Base-by-base conservation (phyloP, 2,888 invertebrate genomes). In the Arctia plantaginis region DNA sequence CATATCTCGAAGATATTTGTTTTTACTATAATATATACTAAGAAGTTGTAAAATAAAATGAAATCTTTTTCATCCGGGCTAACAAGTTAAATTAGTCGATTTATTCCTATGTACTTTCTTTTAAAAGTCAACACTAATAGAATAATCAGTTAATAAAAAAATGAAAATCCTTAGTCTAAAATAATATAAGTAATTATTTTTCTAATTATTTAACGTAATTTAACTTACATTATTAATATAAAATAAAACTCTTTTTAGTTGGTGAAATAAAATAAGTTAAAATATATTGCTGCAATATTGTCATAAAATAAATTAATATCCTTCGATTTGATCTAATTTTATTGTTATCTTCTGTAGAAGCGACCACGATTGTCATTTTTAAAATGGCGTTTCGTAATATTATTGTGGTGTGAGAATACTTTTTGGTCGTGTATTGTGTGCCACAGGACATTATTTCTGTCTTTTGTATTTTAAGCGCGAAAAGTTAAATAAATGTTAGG, bases 241-340 rank as follows among this genome's bases (percentile, higher is more conserved):
- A 47, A 47, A 3, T 20, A 2, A 47, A 47, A 47, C 51, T 44
- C 4, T 51, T 18, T 51, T 23, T 51, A 23, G 51, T 51, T 51
- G 23, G 23, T 20, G 51, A 51, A 51, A 51, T 59, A 27, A 13
- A 30, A 13, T 59, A 27, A 66, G 71, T 66, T 72, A 67, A 55
- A 74, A 59, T 70, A 76, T 76, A 79, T 67, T 66, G 35, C 55
- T 35, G 69, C 71, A 70, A 64, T 69, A 71, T 66, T 83, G 18
- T 75, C 69, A 73, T 75, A 27, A 66, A 70, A 73, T 76, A 73
- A 76, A 35, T 4, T 35, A 35, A 79, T 74, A 62, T 75, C 69
- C 70, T 55, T 66, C 47, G 47, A 66, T 72, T 80, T 66, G 13
- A 66, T 72, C 73, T 41, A 75, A 41, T 47, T 65, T 64, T 39